Conservation (phyloP, 2,797 vertebrate species). For the Thripadectes ignobilis region DNA sequence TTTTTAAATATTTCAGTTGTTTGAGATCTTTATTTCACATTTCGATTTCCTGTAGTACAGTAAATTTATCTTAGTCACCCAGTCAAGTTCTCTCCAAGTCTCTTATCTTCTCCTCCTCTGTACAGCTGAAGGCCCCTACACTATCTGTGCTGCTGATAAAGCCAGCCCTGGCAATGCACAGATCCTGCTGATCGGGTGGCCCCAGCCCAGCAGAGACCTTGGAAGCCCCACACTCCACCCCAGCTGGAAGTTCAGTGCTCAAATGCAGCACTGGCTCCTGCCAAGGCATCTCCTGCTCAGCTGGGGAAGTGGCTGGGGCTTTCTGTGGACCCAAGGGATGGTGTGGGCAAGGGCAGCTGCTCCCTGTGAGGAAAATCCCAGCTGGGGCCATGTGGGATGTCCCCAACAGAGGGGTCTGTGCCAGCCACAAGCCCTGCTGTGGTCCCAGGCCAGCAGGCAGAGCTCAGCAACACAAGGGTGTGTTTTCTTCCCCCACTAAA, state of each 20-base stretch:
- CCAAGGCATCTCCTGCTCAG: rapidly evolving
- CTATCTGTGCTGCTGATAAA: constrained; percentile 64
- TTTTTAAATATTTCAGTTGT: constrained; percentile 80
- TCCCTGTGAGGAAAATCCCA: neutral
- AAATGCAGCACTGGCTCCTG: neutral
- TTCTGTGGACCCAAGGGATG: rapidly evolving
- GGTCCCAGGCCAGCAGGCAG: neutral
- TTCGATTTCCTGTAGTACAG: constrained; percentile 78
- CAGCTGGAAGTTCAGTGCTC: rapidly evolving
- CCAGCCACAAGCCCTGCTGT: neutral
- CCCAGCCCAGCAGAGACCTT: neutral
- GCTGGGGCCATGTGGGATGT: neutral
- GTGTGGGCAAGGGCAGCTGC: rapidly evolving
- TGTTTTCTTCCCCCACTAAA: neutral
- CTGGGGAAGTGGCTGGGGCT: rapidly evolving
- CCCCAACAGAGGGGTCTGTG: rapidly evolving
- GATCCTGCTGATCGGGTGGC: neutral
- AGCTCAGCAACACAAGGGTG: neutral
- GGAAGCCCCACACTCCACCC: rapidly evolving
- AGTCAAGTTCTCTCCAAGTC: constrained; percentile 57
- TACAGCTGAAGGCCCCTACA: constrained; percentile 47
- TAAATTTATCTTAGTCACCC: constrained; percentile 79
- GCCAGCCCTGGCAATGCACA: neutral
- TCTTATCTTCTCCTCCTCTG: constrained; percentile 73
- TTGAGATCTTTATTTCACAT: constrained; percentile 77